phyloP scores from a whole-genome alignment of 2,888 invertebrate species.

The Ferdinandea cuprea region DNA sequence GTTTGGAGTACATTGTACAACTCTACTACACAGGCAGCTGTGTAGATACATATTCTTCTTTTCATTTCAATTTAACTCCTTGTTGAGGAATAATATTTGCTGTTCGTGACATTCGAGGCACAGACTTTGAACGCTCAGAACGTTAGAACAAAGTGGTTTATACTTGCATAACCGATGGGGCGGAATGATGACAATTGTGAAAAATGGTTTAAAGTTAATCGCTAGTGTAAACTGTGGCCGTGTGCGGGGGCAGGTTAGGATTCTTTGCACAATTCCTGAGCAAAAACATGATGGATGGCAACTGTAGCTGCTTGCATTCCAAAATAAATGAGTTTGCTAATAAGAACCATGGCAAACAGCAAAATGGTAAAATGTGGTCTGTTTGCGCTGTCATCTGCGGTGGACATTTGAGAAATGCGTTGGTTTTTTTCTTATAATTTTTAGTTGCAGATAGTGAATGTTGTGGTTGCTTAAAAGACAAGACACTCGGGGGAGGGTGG shows the following conservation, averaged over 20 bases:
- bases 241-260: not conserved
- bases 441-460: not conserved
- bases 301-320: constrained; percentile 41
- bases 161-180: constrained; percentile 53
- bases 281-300: constrained; percentile 49
- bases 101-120: constrained; percentile 62
- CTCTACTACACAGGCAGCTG: constrained; percentile 10
- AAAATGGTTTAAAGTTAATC: constrained; percentile 62
- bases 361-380: constrained; percentile 5
- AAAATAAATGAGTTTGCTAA: constrained; percentile 40
- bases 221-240: constrained; percentile 10
- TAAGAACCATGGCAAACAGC: constrained; percentile 26
- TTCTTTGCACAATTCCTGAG: constrained; percentile 17
- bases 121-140: constrained; percentile 30
- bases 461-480: no score
- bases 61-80: constrained; percentile 71
- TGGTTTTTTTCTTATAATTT: constrained; percentile 41
- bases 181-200: constrained; percentile 66
- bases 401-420: constrained; percentile 50
- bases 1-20: constrained; percentile 38
- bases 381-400: constrained; percentile 34
- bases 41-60: constrained; percentile 33
- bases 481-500: no score
- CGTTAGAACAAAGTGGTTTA: constrained; percentile 29
- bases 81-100: constrained; percentile 71